These are phyloP conservation scores for Dendrolimus houi DNA, from an alignment of 2,888 invertebrate genomes.

Conservation along the genomic window DNA sequence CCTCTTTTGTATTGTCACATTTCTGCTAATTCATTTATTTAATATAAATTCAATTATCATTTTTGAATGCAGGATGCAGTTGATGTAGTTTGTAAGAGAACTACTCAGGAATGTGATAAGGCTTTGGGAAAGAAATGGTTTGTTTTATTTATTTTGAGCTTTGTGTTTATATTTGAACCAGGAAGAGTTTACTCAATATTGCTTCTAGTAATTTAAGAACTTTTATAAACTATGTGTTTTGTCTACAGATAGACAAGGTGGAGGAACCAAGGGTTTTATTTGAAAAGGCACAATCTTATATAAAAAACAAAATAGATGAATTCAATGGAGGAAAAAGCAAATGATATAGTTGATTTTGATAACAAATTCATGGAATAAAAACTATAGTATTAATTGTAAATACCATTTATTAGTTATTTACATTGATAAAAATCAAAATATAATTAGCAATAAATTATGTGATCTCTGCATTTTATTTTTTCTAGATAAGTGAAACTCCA, in stretches of 20 bases:
- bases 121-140: slow-evolving; percentile 53
- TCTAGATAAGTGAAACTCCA: slow-evolving; percentile 73
- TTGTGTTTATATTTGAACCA: slow-evolving; percentile 36
- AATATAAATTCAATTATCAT: slow-evolving; percentile 9
- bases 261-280: slow-evolving; percentile 87
- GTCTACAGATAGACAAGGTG: slow-evolving; percentile 86
- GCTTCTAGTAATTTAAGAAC: slow-evolving; percentile 5
- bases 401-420: slow-evolving; percentile 48
- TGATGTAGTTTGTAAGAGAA: slow-evolving; percentile 40
- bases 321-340: slow-evolving; percentile 51
- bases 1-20: slow-evolving; percentile 24
- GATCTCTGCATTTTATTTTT: slow-evolving; percentile 1
- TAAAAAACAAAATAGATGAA: slow-evolving; percentile 79
- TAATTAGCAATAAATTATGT: slow-evolving; percentile 13
- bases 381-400: slow-evolving; percentile 43
- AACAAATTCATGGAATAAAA: slow-evolving; percentile 21
- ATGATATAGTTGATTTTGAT: slow-evolving; percentile 27
- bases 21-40: slow-evolving; percentile 7
- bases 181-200: slow-evolving; percentile 25
- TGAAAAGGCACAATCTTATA: slow-evolving; percentile 81
- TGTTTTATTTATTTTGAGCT: slow-evolving; percentile 30
- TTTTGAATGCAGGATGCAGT: slow-evolving; percentile 47
- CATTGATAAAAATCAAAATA: slow-evolving; percentile 28
- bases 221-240: slow-evolving; percentile 11
- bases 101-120: slow-evolving; percentile 40